Percentiles rank a stretch among this genome's conserved stretches.
phyloP scores from a whole-genome alignment of 2,888 invertebrate species.

The Arge pagana region DNA sequence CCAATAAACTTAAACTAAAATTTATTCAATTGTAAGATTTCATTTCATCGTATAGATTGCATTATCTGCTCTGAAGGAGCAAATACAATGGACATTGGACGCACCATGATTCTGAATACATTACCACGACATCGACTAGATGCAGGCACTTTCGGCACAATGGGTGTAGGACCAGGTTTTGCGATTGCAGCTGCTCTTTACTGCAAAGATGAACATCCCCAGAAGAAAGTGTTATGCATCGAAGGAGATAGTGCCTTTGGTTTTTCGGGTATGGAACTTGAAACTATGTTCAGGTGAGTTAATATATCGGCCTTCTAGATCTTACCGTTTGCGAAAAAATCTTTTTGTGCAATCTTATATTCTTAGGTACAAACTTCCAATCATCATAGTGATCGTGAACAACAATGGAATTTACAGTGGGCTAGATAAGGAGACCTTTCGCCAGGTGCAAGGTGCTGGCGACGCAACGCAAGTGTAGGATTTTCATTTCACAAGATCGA shows the following conservation, averaged over 20 bases:
- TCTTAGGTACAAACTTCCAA: slow-evolving; percentile 84
- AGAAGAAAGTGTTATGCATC: slow-evolving; percentile 86
- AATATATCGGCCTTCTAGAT: background rate
- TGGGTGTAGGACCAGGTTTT: slow-evolving; percentile 94
- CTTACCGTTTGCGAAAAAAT: too few relatives aligned
- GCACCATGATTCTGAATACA: slow-evolving; percentile 83
- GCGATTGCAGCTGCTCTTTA: slow-evolving; percentile 91
- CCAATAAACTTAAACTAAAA: too few relatives aligned
- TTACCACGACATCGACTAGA: slow-evolving; percentile 87
- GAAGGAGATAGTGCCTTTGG: slow-evolving; percentile 98
- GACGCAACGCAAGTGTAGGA: slow-evolving; percentile 78
- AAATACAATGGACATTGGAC: slow-evolving; percentile 98
- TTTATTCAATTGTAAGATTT: slow-evolving; percentile 41
- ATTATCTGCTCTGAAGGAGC: slow-evolving; percentile 97
- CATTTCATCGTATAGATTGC: slow-evolving; percentile 69
- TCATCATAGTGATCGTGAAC: slow-evolving; percentile 89
- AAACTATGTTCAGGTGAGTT: slow-evolving; percentile 82
- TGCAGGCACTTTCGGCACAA: slow-evolving; percentile 96
- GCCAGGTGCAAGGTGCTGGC: slow-evolving; percentile 70
- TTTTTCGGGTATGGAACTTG: slow-evolving; percentile 97
- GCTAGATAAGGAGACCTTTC: slow-evolving; percentile 75
- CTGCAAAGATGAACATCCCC: slow-evolving; percentile 80
- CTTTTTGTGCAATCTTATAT: too few relatives aligned
- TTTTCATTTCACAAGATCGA: too few relatives aligned
- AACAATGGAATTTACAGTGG: slow-evolving; percentile 96